Conservation (phyloP, 2,888 invertebrate genomes). For the Oeneis ivallda region DNA sequence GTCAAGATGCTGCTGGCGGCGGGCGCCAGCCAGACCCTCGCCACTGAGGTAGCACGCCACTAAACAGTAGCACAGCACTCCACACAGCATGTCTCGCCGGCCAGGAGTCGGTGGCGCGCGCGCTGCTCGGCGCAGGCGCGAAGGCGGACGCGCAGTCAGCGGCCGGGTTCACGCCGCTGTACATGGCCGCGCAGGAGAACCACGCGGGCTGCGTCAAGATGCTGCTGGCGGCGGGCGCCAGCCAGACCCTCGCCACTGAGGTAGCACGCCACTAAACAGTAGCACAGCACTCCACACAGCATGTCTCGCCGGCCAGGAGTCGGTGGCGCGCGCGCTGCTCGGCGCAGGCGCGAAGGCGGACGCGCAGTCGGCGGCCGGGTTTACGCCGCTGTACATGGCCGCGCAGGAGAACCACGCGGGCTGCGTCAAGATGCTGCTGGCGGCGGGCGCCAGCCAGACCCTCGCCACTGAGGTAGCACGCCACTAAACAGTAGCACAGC, state of each 20-base stretch:
- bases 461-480: constrained; percentile 93
- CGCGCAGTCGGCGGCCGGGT: constrained; percentile 97
- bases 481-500: neutral
- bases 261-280: no score
- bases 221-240: constrained; percentile 95
- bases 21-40: constrained; percentile 97
- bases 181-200: constrained; percentile 99
- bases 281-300: constrained; percentile 98
- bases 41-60: constrained; percentile 96
- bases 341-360: constrained; percentile 96
- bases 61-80: neutral
- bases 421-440: constrained; percentile 94
- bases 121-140: constrained; percentile 94
- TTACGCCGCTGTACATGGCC: constrained; percentile 99
- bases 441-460: constrained; percentile 97
- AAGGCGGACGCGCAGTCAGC: constrained; percentile 98
- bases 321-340: constrained; percentile 95
- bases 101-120: constrained; percentile 95
- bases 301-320: constrained; percentile 97
- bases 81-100: no score
- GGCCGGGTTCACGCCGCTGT: constrained; percentile 98
- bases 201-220: constrained; percentile 96
- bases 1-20: constrained; percentile 95
- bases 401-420: constrained; percentile 98
- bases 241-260: constrained; percentile 98